A percentile compares a stretch with the other conserved stretches of the same genome.
phyloP scores from a whole-genome alignment of 1,140 invertebrate genomes.

The Musca vetustissima region DNA sequence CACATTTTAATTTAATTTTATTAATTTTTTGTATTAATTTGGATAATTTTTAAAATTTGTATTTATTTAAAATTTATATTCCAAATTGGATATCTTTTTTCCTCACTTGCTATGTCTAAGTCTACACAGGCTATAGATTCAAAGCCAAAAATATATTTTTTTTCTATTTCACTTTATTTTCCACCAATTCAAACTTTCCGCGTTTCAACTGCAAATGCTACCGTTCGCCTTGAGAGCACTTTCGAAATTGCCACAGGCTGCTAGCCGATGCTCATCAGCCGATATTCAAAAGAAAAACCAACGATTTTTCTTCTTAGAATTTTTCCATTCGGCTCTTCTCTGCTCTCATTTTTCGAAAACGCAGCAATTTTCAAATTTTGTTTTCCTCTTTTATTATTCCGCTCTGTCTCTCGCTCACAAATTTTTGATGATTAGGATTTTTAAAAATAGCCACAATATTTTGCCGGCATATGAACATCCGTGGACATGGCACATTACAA shows the following conservation, averaged over 20 bases:
- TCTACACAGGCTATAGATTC: not conserved
- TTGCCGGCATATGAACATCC: too few relatives aligned
- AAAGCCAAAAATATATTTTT: not conserved
- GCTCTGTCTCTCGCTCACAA: too few relatives aligned
- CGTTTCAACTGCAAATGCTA: conserved; percentile 29
- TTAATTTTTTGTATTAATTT: conserved; percentile 6
- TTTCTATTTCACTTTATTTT: not conserved
- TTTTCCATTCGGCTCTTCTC: too few relatives aligned
- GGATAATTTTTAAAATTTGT: conserved; percentile 2
- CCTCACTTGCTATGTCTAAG: conserved; percentile 12
- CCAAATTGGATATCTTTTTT: not conserved
- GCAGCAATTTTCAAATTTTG: too few relatives aligned
- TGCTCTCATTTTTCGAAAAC: too few relatives aligned
- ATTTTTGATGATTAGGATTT: too few relatives aligned
- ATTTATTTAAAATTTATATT: not conserved
- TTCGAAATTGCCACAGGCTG: conserved; percentile 47
- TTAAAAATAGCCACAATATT: too few relatives aligned
- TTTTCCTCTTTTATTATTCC: too few relatives aligned
- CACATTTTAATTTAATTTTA: not conserved
- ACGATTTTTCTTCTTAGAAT: too few relatives aligned
- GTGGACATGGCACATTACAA: too few relatives aligned
- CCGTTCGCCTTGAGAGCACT: conserved; percentile 41
- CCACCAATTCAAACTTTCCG: conserved; percentile 2
- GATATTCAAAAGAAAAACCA: too few relatives aligned
- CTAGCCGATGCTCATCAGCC: too few relatives aligned